Evolutionary conservation across 2,113 vertebrate genomes (phyloP).

Genomic region (crab-eating macaque (Macaca fascicularis)): T2T-MFA8v1.1 NC_088392.1:59942501-59943000

Average conservation of each 20-base stretch:
- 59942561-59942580: not conserved
- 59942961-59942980: too few relatives aligned
- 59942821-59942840: not conserved
- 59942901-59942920: not conserved
- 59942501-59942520: not conserved
- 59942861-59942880: not conserved
- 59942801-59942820: not conserved
- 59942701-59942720: not conserved
- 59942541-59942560: not conserved
- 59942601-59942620: not conserved
- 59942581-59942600: not conserved
- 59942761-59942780: not conserved
- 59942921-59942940: not conserved
- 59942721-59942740: not conserved
- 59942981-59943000: too few relatives aligned
- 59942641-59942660: not conserved
- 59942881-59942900: not conserved
- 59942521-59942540: not conserved
- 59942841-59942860: slow-evolving; percentile 26
- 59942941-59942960: not conserved
- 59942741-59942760: not conserved
- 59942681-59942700: not conserved
- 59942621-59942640: not conserved
- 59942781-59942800: not conserved
- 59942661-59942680: not conserved